These are phyloP conservation scores for Cryptoprocta ferox DNA, from an alignment of 2,797 vertebrate genomes.

Conservation along the genomic window DNA sequence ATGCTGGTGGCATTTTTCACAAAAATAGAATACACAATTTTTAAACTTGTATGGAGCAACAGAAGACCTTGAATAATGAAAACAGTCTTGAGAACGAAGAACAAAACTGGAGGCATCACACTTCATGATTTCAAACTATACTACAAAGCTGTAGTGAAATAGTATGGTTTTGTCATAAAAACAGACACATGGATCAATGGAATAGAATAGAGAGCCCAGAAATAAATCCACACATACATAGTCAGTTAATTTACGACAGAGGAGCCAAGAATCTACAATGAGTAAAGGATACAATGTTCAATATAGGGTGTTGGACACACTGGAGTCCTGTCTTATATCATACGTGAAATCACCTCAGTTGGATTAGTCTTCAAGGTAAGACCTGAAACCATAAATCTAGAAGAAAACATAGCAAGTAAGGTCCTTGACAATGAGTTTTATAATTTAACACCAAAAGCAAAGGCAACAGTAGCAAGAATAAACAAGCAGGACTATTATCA, in stretches of 20 bases:
- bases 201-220: neutral
- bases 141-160: neutral
- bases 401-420: neutral
- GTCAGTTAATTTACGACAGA: neutral
- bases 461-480: neutral
- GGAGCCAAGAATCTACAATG: neutral
- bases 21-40: neutral
- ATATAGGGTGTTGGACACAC: neutral
- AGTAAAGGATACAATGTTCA: neutral
- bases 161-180: neutral
- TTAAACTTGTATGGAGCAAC: neutral
- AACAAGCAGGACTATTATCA: neutral
- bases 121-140: neutral
- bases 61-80: neutral
- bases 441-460: neutral
- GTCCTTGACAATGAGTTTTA: neutral
- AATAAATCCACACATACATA: neutral
- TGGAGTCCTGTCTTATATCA: neutral
- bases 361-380: neutral
- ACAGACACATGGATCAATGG: neutral
- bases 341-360: neutral
- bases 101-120: neutral
- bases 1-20: neutral
- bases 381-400: neutral
- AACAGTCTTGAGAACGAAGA: neutral